Conservation (phyloP, 2,888 invertebrate genomes). For the Biston stratarius region DNA sequence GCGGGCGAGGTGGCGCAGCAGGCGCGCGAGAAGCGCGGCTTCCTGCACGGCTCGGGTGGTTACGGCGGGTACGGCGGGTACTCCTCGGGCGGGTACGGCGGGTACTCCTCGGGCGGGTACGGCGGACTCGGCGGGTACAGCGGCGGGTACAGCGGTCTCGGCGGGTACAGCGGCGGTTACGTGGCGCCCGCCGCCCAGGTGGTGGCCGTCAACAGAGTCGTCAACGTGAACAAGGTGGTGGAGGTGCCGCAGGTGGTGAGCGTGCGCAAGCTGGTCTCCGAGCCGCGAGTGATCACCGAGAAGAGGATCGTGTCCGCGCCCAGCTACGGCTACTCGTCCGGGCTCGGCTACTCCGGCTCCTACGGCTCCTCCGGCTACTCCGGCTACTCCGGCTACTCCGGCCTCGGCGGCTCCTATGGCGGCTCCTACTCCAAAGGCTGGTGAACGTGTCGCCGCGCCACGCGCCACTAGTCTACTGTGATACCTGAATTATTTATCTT, state of each 20-base stretch:
- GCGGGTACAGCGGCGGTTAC: slow-evolving; percentile 37
- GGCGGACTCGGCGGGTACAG: slow-evolving; percentile 38
- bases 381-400: slow-evolving; percentile 23
- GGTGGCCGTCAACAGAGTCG: slow-evolving; percentile 54
- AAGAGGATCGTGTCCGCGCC: slow-evolving; percentile 15
- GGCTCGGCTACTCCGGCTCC: slow-evolving; percentile 12
- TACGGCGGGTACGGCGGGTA: slow-evolving; percentile 24
- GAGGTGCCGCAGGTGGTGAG: slow-evolving; percentile 54
- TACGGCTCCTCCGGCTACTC: background rate
- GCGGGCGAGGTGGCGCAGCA: slow-evolving; percentile 46
- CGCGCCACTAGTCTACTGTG: background rate
- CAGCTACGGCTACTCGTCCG: slow-evolving; percentile 48
- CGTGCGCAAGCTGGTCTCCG: slow-evolving; percentile 47
- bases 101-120: slow-evolving; percentile 14
- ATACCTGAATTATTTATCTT: slow-evolving; percentile 13
- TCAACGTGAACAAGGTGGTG: slow-evolving; percentile 57
- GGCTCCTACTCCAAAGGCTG: slow-evolving; percentile 37
- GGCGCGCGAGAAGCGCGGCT: slow-evolving; percentile 38
- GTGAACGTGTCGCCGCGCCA: slow-evolving; percentile 35
- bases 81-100: slow-evolving; percentile 29
- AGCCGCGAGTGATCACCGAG: slow-evolving; percentile 34
- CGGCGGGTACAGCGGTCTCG: slow-evolving; percentile 29
- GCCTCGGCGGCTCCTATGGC: slow-evolving; percentile 40
- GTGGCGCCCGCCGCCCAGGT: slow-evolving; percentile 46
- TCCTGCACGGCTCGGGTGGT: slow-evolving; percentile 38